Base-by-base conservation (phyloP, 2,888 invertebrate genomes). In the Orthosia gothica region DNA sequence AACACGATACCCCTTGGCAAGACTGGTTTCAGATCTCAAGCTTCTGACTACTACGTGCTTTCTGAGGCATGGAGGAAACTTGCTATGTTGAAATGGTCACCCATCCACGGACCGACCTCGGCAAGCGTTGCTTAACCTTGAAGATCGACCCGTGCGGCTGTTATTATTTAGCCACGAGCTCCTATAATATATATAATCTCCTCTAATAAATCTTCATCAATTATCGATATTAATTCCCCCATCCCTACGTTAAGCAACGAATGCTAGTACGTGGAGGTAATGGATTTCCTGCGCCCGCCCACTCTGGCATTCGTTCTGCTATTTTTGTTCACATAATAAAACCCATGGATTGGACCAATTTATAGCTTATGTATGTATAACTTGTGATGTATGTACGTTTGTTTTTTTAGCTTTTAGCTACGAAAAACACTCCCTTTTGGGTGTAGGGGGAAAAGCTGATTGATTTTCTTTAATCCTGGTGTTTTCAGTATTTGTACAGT, bases 201-300 rank as follows among this genome's bases (percentile, higher is more conserved):
- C n/a, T n/a, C n/a, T n/a, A n/a, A n/a, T n/a, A n/a, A n/a, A 62
- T 72, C 3, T 62, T 65, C 26, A 77, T 82, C 86, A 87, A 88
- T 70, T 83, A 87, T 86, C 85, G 84, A 87, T 54, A 87, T 18
- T 55, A 58, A 13, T 49, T 40, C 20, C 7, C 47, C 72, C 82
- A 71, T 71, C 83, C 72, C 81, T 83, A 66, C 54, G 54, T 55
- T 61, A 73, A 67, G 67, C 79, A 86, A 71, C 83, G 83, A 82
- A 80, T 78, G 82, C 83, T 89, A 86, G 82, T 84, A 85, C 86
- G 72, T 40, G 85, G 75, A 69, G 81, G 92, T 94, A 94, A 94
- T 94, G 93, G 93, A 93, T 92, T 92, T 91, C 93, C 93, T 91
- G 89, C 85, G 86, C 88, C 91, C 91, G 87, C 91, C 91, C 89